phyloP scores from a whole-genome alignment of 2,888 invertebrate species.

The Cephus nigrinus region DNA sequence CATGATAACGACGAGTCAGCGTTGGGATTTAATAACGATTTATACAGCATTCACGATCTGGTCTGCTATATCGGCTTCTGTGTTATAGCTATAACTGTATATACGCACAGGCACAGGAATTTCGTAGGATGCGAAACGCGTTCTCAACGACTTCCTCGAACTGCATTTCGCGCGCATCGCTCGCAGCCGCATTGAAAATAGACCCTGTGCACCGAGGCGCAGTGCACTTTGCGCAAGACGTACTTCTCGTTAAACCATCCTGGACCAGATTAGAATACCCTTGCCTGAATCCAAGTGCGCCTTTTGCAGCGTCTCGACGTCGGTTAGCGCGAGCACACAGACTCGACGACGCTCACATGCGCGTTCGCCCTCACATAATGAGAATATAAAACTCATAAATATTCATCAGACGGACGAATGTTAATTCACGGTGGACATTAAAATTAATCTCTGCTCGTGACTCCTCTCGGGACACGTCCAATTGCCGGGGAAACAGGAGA shows the following conservation, averaged over 20 bases:
- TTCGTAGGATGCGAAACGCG: background rate
- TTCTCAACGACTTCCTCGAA: background rate
- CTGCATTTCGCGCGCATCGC: background rate
- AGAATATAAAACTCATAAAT: constrained; percentile 46
- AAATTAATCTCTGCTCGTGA: constrained; percentile 38
- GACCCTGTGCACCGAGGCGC: background rate
- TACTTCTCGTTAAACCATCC: background rate
- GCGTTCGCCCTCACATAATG: background rate
- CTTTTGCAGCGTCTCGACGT: background rate
- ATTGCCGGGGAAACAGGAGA: background rate
- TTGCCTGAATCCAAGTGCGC: background rate
- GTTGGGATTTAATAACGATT: background rate
- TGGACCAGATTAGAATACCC: background rate
- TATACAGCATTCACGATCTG: background rate
- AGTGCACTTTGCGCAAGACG: background rate
- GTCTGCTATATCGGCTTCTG: background rate
- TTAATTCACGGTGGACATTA: constrained; percentile 38
- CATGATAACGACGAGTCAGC: background rate
- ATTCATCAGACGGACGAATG: constrained; percentile 36
- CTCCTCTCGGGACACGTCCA: background rate
- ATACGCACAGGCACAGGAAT: background rate
- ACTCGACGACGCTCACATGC: constrained; percentile 33
- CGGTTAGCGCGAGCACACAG: background rate
- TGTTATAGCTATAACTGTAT: background rate
- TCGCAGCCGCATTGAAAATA: background rate